Evolutionary conservation across 2,113 vertebrate species (phyloP).

Genomic region (Brachionichthys hirsutus): DNA sequence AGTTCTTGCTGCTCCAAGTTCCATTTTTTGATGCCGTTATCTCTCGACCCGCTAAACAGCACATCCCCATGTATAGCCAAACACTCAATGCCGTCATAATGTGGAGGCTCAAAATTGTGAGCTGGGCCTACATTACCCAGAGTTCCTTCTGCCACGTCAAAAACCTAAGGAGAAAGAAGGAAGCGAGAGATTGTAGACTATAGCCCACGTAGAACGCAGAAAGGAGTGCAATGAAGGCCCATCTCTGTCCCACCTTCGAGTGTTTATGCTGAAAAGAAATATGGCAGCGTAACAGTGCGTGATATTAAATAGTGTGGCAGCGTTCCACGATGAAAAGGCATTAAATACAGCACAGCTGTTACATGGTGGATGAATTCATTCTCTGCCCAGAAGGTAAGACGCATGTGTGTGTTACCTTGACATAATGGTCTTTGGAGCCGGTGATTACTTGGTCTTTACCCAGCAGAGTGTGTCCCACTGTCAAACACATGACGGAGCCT

Average conservation of each 20-base stretch:
- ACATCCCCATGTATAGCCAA: slow-evolving; percentile 88
- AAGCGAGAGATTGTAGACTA: background rate
- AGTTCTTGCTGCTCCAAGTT: slow-evolving; percentile 94
- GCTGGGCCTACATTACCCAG: slow-evolving; percentile 88
- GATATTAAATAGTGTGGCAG: too few relatives aligned
- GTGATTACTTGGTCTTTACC: slow-evolving; percentile 95
- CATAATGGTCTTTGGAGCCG: slow-evolving; percentile 96
- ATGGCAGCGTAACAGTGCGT: too few relatives aligned
- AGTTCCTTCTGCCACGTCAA: slow-evolving; percentile 85
- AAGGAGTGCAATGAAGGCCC: too few relatives aligned
- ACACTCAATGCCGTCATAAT: slow-evolving; percentile 96
- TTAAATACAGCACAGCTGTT: too few relatives aligned
- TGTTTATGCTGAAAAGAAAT: too few relatives aligned
- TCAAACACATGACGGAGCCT: slow-evolving; percentile 95
- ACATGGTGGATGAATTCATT: too few relatives aligned
- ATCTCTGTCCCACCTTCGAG: too few relatives aligned
- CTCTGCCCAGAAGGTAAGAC: too few relatives aligned
- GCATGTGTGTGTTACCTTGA: slow-evolving; percentile 82
- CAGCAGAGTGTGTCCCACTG: slow-evolving; percentile 84
- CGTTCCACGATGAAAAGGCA: too few relatives aligned
- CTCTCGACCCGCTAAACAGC: slow-evolving; percentile 93
- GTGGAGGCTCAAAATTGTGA: slow-evolving; percentile 96
- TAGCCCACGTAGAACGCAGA: too few relatives aligned
- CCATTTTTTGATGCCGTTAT: slow-evolving; percentile 98
- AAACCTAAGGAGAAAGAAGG: slow-evolving; percentile 78